Conservation (phyloP, 1,140 invertebrate species). For the Brachionus plicatilis region DNA sequence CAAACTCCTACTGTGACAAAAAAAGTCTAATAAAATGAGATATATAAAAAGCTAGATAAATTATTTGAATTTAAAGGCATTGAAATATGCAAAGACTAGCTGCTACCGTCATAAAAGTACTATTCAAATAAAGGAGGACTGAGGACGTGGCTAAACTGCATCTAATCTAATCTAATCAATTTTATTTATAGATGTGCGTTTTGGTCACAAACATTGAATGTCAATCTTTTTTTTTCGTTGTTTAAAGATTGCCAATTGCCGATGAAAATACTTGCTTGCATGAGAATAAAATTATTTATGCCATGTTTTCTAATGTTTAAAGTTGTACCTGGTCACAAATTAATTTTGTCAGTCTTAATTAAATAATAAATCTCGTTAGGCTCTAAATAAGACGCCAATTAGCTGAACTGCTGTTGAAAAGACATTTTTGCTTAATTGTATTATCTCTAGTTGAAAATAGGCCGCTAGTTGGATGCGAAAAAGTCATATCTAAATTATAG, state of each 20-base stretch:
- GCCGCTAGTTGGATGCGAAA: not conserved
- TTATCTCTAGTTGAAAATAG: not conserved
- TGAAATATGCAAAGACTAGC: too few relatives aligned
- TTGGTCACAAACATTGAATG: not conserved
- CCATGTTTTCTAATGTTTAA: not conserved
- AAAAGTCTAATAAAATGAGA: too few relatives aligned
- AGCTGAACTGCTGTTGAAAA: not conserved
- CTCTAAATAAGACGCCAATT: not conserved
- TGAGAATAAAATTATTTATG: not conserved
- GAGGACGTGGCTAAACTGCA: too few relatives aligned
- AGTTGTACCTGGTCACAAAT: not conserved
- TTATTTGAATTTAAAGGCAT: too few relatives aligned
- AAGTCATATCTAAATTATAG: too few relatives aligned
- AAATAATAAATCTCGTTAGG: not conserved
- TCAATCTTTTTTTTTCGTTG: not conserved
- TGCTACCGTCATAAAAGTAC: too few relatives aligned
- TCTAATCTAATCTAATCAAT: not conserved
- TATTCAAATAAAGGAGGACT: too few relatives aligned
- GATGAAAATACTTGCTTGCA: not conserved
- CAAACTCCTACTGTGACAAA: too few relatives aligned
- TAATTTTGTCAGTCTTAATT: not conserved
- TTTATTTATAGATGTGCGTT: not conserved
- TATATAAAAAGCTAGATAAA: too few relatives aligned
- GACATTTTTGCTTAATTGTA: not conserved
- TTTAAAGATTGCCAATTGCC: not conserved